Evolutionary conservation across 2,888 invertebrate species (phyloP), one percentile per base, ranked within the genome.

Genomic region (Meandrusa payeni): DNA sequence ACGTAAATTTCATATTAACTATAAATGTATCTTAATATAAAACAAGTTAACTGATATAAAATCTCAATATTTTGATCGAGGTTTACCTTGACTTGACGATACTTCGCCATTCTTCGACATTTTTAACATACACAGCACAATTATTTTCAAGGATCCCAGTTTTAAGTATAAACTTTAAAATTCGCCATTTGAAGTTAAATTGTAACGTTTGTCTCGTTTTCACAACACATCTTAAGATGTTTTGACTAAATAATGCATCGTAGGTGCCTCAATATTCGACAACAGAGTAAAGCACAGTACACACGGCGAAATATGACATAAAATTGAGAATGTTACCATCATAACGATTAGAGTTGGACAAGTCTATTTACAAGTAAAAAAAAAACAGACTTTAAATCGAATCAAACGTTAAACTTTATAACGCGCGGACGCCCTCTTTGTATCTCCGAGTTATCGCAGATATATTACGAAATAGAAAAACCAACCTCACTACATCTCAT

Each of bases 71-170:
- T 39, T 34, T 28, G 44, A 27, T 33, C 27, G 22, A 27, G 17
- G 26, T 39, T 60, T 90, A 82, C 90, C 89, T 83, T 90, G 90
- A 77, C 89, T 91, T 73, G 91, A 89, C 68, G 91, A 90, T 86
- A 92, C 90, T 80, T 90, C 91, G 81, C 91, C 90, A 88, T 91
- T 91, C 83, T 92, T 92, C 89, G 92, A 92, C 93, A 93, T 93
- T 89, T 80, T 83, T 68, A 53, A 47, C 47, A 50, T 52, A 50
- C 47, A 50, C 50, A 41, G 47, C 49, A 47, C 44, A 42, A 64
- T 54, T 56, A 60, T 63, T 62, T 65, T 63, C 50, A 65, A 58
- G 69, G 70, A 57, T 69, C 65, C 74, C 74, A 70, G 67, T 69
- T 71, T 67, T 59, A 64, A 52, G 55, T 64, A 54, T 64, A 54